Evolutionary conservation across 1,140 invertebrate species (phyloP).

Genomic region (Drosophila littoralis): DNA sequence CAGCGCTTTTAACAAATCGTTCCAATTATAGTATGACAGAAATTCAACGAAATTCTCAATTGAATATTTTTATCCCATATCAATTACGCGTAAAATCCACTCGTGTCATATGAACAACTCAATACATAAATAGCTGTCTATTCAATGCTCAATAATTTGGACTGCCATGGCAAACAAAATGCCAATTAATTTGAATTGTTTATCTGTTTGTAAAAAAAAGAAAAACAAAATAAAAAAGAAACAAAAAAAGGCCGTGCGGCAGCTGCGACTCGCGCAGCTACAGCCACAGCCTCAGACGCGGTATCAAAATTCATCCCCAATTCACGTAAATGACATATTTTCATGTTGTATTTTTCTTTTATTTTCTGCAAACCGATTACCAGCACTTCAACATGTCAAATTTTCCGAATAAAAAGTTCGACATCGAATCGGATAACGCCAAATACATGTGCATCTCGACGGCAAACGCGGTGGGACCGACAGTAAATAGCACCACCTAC

Average conservation of each 20-base stretch:
- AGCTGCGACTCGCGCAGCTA: constrained; percentile 3
- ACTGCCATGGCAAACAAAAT: constrained; percentile 29
- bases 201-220: constrained; percentile 13
- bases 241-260: constrained; percentile 4
- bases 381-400: constrained; percentile 89
- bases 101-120: constrained; percentile 21
- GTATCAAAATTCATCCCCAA: constrained; percentile 17
- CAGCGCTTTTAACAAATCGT: not conserved
- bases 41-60: constrained; percentile 3
- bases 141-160: constrained; percentile 25
- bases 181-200: constrained; percentile 53
- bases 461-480: constrained; percentile 89
- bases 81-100: constrained; percentile 17
- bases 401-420: constrained; percentile 91
- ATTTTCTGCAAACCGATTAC: constrained; percentile 32
- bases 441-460: constrained; percentile 94
- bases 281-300: not conserved
- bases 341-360: constrained; percentile 29
- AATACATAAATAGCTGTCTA: constrained; percentile 32
- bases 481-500: constrained; percentile 91
- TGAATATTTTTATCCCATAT: constrained; percentile 2
- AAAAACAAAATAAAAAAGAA: not conserved
- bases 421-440: constrained; percentile 90
- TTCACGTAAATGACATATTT: constrained; percentile 39
- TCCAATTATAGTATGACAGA: constrained; percentile 9